Evolutionary conservation across 1,140 invertebrate species (phyloP).

Genomic region (Drosophila miranda): DNA sequence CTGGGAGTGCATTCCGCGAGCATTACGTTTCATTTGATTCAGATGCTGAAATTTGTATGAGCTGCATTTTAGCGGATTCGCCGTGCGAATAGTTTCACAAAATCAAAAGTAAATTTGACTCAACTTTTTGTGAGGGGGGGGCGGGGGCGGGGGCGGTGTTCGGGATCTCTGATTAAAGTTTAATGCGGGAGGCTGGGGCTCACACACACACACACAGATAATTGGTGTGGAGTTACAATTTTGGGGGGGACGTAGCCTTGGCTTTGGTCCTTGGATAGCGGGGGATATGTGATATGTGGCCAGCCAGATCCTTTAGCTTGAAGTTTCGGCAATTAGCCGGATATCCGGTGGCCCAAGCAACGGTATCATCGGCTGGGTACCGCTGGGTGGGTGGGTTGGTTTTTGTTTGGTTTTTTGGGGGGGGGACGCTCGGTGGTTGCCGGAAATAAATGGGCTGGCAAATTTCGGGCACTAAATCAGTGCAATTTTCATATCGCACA

Average conservation of each 20-base stretch:
- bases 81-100: conserved; percentile 52
- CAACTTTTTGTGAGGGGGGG: conserved; percentile 29
- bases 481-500: conserved; percentile 70
- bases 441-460: conserved; percentile 54
- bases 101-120: conserved; percentile 65
- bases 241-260: neutral
- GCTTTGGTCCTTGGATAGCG: neutral
- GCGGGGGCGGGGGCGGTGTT: too few relatives aligned
- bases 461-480: conserved; percentile 67
- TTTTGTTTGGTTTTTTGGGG: neutral
- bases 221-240: conserved; percentile 11
- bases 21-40: conserved; percentile 69
- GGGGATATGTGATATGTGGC: neutral
- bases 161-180: conserved; percentile 61
- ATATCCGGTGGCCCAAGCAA: conserved; percentile 3
- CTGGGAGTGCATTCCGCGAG: conserved; percentile 36
- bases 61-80: conserved; percentile 29
- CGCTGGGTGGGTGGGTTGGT: neutral
- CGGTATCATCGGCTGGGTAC: conserved; percentile 23
- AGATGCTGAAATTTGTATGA: conserved; percentile 50
- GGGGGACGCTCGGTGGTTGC: neutral
- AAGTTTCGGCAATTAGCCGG: conserved; percentile 27
- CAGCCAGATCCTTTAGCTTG: neutral
- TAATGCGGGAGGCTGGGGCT: conserved; percentile 14
- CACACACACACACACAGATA: conserved; percentile 3